Evolutionary conservation across 1,140 invertebrate genomes (phyloP), one percentile per base, ranked within the genome.

Genomic region (Papilio dardanus): DNA sequence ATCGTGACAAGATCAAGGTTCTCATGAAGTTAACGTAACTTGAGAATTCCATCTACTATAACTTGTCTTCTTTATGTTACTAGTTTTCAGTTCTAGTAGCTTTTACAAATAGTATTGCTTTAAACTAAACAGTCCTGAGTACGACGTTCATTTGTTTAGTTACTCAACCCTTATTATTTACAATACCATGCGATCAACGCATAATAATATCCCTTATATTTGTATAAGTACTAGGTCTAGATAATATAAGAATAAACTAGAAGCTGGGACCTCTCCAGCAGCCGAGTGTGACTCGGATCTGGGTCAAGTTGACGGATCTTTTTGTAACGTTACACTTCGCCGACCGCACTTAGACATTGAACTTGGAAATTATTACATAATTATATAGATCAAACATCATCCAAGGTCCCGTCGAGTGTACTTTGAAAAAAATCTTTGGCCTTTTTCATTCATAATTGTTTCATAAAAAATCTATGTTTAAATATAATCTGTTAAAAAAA

Each of bases 281-380:
- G 80, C 75, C 77, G 87, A 89, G 80, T 88, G 85, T 87, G 81
- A 88, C 85, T 77, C 67, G 40, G 30, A 89, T 79, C 73, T 91
- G 67, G 91, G 91, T 90, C 89, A 92, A 91, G 89, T 88, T 91
- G 88, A 88, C 81, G 88, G 89, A 86, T 62, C 86, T 89, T 89
- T 90, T 89, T 90, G 77, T 86, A 81, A 82, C 83, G 86, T 87
- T 79, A 89, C 82, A 87, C 87, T 85, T 81, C 77, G 85, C 83
- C 84, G 82, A 80, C 74, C 81, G 82, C 80, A 77, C 85, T 88
- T 91, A 89, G 85, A 83, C 87, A 89, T 88, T 90, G 89, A 92
- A 92, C 89, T 89, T 87, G 83, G 74, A 78, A 83, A 79, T 83
- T 82, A 77, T 88, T 84, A 87, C 76, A 83, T 86, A 88, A 86